phyloP scores from a whole-genome alignment of 2,113 vertebrate species.

The Epinephelus moara region DNA sequence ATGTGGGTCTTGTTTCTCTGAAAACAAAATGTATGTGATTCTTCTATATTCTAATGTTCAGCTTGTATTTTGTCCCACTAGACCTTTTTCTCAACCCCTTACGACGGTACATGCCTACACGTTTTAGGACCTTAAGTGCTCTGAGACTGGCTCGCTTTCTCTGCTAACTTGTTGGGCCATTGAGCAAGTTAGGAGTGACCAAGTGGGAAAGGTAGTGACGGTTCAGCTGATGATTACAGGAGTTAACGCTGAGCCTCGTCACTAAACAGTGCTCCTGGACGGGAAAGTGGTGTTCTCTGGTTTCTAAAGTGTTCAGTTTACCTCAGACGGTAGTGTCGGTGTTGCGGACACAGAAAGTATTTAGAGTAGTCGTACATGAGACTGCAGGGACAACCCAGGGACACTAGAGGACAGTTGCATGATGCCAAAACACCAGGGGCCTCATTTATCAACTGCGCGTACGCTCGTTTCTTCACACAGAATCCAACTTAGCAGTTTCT shows the following conservation, averaged over 20 bases:
- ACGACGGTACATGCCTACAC: constrained; percentile 54
- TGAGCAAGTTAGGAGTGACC: constrained; percentile 50
- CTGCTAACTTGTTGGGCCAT: constrained; percentile 49
- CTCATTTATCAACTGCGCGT: constrained; percentile 52
- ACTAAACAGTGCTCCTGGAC: not conserved
- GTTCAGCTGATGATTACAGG: constrained; percentile 9
- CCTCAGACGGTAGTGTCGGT: constrained; percentile 49
- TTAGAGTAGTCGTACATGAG: constrained; percentile 12
- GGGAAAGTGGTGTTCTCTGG: constrained; percentile 20
- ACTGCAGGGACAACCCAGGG: constrained; percentile 47
- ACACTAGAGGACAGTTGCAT: constrained; percentile 29
- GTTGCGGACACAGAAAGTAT: constrained; percentile 2
- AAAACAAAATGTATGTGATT: constrained; percentile 60
- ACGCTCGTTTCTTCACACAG: not conserved
- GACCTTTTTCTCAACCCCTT: constrained; percentile 43
- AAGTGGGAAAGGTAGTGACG: constrained; percentile 18
- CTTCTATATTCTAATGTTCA: constrained; percentile 54
- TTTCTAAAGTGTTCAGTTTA: constrained; percentile 51
- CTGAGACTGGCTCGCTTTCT: constrained; percentile 59
- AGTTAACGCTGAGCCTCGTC: constrained; percentile 12
- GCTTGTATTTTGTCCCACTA: constrained; percentile 51
- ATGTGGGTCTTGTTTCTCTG: constrained; percentile 56
- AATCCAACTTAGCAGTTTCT: not conserved
- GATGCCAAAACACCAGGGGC: constrained; percentile 66
- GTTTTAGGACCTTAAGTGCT: constrained; percentile 76